Conservation (phyloP, 2,797 vertebrate species). For the Fringilla coelebs region DNA sequence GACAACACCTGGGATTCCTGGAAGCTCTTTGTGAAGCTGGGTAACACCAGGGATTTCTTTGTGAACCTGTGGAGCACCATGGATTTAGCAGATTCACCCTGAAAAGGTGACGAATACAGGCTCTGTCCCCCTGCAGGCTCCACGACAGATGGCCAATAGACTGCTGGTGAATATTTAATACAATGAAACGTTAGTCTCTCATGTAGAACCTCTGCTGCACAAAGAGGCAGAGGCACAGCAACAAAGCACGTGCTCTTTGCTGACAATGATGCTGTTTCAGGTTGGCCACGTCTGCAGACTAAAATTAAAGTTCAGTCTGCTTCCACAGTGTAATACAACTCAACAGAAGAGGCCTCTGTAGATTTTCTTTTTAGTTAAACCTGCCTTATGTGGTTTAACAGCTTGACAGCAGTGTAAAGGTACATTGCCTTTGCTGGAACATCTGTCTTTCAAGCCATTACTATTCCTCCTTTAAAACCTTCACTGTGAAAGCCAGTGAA, state of each 20-base stretch:
- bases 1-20: conserved; percentile 51
- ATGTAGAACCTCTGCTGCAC: conserved; percentile 68
- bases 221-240: conserved; percentile 59
- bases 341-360: conserved; percentile 23
- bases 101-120: conserved; percentile 78
- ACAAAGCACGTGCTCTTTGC: conserved; percentile 52
- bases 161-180: conserved; percentile 86
- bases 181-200: conserved; percentile 77
- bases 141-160: conserved; percentile 80
- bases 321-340: conserved; percentile 38
- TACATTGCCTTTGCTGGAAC: not conserved
- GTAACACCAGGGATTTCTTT: conserved; percentile 55
- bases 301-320: conserved; percentile 74
- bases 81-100: conserved; percentile 72
- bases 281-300: conserved; percentile 43
- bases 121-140: conserved; percentile 75
- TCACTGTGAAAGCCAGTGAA: not conserved
- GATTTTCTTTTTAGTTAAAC: conserved; percentile 63
- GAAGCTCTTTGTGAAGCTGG: conserved; percentile 57
- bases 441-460: not conserved
- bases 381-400: conserved; percentile 36
- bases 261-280: conserved; percentile 69
- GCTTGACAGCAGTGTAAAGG: conserved; percentile 7
- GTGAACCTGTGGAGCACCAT: not conserved
- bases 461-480: not conserved